Evolutionary conservation across 2,113 vertebrate genomes (phyloP).

Genomic region (Mastomys natalensis): DNA sequence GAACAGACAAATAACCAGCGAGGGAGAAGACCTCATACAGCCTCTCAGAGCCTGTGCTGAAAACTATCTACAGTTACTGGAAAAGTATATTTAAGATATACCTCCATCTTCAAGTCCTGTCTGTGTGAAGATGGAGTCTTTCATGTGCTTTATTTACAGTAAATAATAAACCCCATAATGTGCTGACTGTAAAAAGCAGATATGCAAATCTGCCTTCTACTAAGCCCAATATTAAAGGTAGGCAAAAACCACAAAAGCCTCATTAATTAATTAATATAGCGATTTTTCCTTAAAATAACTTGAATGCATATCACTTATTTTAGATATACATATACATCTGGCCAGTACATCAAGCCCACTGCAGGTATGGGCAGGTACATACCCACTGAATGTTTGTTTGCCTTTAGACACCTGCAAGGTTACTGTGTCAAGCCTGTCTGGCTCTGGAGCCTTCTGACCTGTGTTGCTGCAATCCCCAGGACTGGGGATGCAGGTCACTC

Average conservation of each 20-base stretch:
- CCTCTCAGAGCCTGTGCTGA: not conserved
- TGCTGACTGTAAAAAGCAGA: not conserved
- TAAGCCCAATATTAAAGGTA: not conserved
- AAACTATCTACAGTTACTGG: not conserved
- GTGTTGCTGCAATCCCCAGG: not conserved
- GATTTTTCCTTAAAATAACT: not conserved
- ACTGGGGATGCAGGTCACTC: not conserved
- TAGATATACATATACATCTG: not conserved
- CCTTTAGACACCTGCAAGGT: not conserved
- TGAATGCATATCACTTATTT: not conserved
- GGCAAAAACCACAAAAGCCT: not conserved
- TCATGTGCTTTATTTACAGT: not conserved
- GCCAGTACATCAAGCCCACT: not conserved
- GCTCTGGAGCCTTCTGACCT: not conserved
- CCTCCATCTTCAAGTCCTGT: not conserved
- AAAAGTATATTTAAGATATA: not conserved
- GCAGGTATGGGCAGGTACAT: not conserved
- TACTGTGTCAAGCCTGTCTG: not conserved
- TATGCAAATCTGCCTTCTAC: not conserved
- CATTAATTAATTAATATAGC: not conserved
- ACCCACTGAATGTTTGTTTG: not conserved
- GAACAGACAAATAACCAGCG: fast-evolving
- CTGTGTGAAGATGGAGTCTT: not conserved
- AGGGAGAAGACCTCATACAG: fast-evolving
- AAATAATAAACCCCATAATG: not conserved